phyloP scores from a whole-genome alignment of 2,113 vertebrate species.

The Gambusia holbrooki region DNA sequence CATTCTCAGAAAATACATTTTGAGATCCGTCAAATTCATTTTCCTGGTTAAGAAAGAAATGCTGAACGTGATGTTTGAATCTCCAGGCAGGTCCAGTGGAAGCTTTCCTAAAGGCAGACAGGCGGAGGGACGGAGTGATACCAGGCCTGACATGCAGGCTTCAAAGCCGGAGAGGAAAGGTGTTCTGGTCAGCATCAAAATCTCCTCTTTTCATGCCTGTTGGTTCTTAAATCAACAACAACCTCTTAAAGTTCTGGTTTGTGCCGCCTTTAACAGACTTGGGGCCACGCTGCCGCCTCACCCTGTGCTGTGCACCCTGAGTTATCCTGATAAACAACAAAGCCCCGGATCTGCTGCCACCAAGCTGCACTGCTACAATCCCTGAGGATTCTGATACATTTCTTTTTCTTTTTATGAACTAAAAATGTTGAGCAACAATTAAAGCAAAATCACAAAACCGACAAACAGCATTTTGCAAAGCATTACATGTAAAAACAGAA shows the following conservation, averaged over 20 bases:
- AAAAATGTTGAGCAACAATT: constrained; percentile 11
- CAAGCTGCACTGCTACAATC: constrained; percentile 21
- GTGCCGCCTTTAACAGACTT: constrained; percentile 19
- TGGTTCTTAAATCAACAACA: constrained; percentile 54
- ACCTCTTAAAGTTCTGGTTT: constrained; percentile 41
- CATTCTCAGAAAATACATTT: too few species aligned
- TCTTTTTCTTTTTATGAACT: constrained; percentile 27
- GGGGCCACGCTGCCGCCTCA: background rate
- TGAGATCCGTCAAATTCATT: background rate
- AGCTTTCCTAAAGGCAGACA: constrained; percentile 44
- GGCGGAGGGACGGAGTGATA: constrained; percentile 49
- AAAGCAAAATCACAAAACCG: background rate
- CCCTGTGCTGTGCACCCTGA: constrained; percentile 25
- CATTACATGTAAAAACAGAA: background rate
- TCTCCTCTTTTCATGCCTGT: constrained; percentile 63
- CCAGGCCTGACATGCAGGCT: constrained; percentile 41
- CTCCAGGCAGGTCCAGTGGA: constrained; percentile 30
- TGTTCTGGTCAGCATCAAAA: constrained; percentile 66
- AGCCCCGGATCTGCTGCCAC: constrained; percentile 45
- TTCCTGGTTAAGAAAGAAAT: constrained; percentile 5
- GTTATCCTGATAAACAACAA: constrained; percentile 53
- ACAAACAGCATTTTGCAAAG: background rate
- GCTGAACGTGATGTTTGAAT: constrained; percentile 57
- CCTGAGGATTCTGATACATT: constrained; percentile 11
- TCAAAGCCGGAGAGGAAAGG: constrained; percentile 61